phyloP scores from a whole-genome alignment of 2,113 vertebrate species.

The Mormoops blainvillei region DNA sequence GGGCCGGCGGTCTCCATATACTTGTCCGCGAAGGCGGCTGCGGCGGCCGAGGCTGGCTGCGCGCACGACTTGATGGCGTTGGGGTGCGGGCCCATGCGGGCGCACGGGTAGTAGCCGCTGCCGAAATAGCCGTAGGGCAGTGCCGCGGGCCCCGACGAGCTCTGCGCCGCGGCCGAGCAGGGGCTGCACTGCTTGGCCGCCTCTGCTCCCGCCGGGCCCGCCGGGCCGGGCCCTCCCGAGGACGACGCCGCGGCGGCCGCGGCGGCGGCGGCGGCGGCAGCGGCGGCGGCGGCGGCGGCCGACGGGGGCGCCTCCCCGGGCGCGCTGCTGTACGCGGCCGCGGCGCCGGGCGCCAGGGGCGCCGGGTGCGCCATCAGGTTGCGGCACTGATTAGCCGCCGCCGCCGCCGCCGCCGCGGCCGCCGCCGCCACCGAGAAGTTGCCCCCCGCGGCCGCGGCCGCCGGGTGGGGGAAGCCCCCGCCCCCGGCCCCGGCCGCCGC shows the following conservation, averaged over 20 bases:
- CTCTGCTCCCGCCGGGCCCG: conserved; percentile 88
- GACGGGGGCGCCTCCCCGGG: conserved; percentile 90
- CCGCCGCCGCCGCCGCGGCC: conserved; percentile 82
- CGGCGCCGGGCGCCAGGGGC: conserved; percentile 88
- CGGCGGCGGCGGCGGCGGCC: conserved; percentile 90
- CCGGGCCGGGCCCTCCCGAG: conserved; percentile 80
- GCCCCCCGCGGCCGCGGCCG: conserved; percentile 83
- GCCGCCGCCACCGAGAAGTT: conserved; percentile 88
- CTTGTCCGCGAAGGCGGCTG: conserved; percentile 94
- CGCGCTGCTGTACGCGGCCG: conserved; percentile 93
- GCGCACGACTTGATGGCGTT: conserved; percentile 92
- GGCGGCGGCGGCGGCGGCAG: conserved; percentile 84
- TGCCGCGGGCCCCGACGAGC: conserved; percentile 87
- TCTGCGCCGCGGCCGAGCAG: conserved; percentile 93
- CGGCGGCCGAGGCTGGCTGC: conserved; percentile 90
- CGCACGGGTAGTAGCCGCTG: conserved; percentile 95
- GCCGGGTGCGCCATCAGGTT: conserved; percentile 96
- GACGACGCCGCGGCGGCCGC: conserved; percentile 68
- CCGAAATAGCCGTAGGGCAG: conserved; percentile 98
- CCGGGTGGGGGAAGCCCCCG: conserved; percentile 78
- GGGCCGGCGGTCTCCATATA: conserved; percentile 84
- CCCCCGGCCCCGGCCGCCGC: conserved; percentile 88
- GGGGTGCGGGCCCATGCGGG: conserved; percentile 92
- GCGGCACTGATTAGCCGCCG: conserved; percentile 92
- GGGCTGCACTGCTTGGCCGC: conserved; percentile 97